Evolutionary conservation across 2,113 vertebrate genomes (phyloP).

Genomic region (Gnathonemus longibarbis): DNA sequence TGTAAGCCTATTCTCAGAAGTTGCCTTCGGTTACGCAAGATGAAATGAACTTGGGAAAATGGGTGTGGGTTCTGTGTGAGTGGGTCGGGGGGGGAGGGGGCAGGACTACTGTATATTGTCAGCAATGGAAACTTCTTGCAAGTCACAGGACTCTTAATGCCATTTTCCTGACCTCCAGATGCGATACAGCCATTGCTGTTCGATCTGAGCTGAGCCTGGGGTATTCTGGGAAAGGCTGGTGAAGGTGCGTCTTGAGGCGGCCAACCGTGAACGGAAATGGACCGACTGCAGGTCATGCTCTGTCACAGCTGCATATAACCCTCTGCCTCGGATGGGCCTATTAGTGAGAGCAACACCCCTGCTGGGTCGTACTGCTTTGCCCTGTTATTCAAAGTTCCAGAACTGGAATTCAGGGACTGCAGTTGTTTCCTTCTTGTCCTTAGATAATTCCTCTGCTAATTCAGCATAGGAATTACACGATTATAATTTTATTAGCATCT

Average conservation of each 20-base stretch:
- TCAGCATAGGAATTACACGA: not conserved
- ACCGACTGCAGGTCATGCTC: not conserved
- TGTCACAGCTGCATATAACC: not conserved
- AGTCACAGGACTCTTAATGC: not conserved
- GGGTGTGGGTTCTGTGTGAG: not conserved
- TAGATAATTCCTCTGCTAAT: not conserved
- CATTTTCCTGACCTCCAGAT: not conserved
- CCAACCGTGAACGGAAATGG: not conserved
- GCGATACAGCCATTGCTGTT: not conserved
- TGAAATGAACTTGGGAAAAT: not conserved
- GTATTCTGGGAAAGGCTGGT: not conserved
- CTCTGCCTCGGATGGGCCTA: not conserved
- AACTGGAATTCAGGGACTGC: not conserved
- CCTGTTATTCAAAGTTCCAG: not conserved
- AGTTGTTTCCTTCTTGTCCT: not conserved
- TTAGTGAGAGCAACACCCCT: not conserved
- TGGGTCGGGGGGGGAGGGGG: not conserved
- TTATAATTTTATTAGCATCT: not conserved
- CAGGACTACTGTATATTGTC: not conserved
- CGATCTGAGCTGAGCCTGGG: not conserved
- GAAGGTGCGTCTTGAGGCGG: not conserved
- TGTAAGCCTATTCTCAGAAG: no score
- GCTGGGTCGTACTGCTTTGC: not conserved
- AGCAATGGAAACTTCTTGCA: not conserved
- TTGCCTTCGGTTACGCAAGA: not conserved